Conservation (phyloP, 1,140 invertebrate species). For the Papilio glaucus region DNA sequence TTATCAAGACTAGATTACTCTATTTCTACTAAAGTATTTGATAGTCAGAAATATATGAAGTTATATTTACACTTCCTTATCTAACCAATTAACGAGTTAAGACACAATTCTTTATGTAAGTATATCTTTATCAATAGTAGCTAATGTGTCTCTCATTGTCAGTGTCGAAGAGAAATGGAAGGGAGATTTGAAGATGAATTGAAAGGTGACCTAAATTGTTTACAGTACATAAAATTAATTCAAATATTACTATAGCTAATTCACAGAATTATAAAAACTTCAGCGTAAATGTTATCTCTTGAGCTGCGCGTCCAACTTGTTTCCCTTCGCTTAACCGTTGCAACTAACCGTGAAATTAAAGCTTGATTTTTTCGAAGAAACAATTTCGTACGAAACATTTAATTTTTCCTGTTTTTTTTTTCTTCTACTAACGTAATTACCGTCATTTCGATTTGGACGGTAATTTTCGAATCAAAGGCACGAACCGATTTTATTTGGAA, state of each 20-base stretch:
- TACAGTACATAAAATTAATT: too few species aligned
- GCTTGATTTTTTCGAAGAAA: constrained; percentile 45
- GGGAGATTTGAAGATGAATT: too few species aligned
- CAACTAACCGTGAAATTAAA: constrained; percentile 56
- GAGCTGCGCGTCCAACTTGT: constrained; percentile 30
- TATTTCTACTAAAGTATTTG: too few species aligned
- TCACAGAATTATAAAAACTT: background rate
- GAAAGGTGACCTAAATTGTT: too few species aligned
- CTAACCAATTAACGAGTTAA: too few species aligned
- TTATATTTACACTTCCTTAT: too few species aligned
- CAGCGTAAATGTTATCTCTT: background rate
- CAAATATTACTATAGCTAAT: background rate
- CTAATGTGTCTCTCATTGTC: too few species aligned
- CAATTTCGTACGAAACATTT: constrained; percentile 40
- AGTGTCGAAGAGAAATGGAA: too few species aligned
- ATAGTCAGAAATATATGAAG: too few species aligned
- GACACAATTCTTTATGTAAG: too few species aligned
- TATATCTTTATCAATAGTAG: too few species aligned
- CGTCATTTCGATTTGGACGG: constrained; percentile 24
- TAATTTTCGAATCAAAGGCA: constrained; percentile 36
- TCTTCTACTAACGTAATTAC: constrained; percentile 30
- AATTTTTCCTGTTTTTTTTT: constrained; percentile 36
- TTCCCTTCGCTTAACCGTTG: constrained; percentile 44
- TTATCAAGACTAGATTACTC: too few species aligned
- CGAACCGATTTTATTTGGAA: constrained; percentile 24